Evolutionary conservation across 2,797 vertebrate genomes (phyloP), one percentile per base, ranked within the genome.

Genomic region (Acanthis flammea): DNA sequence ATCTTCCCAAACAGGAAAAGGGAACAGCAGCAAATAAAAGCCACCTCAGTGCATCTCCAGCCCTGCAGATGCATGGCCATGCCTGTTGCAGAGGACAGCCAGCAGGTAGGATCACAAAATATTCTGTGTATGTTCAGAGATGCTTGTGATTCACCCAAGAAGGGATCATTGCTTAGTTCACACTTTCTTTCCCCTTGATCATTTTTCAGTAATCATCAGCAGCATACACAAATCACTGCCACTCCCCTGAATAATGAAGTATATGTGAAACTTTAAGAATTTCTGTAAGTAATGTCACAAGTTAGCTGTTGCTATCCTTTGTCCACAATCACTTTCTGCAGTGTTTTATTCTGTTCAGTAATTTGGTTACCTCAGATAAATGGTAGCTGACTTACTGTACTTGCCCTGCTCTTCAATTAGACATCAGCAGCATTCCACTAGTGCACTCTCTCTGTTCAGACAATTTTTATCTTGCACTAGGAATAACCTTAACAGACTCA

Each of bases 21-120:
- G 71, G 61, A 92, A 19, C 48, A 67, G 86, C 63, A 51, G 68
- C 68, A 70, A 63, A 82, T 41, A 73, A 57, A 5, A 58, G 41
- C 63, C 53, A 37, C 51, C 53, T 45, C 65, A 44, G 2, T 31
- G 50, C n/a, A 50, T 14, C 78, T 90, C 63, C 70, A 62, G 33
- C 65, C 35, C 57, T 74, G 50, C 60, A 73, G 83, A 16, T 10
- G 22, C 27, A 33, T 27, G 67, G 45, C 78, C 51, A 10, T 6
- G 35, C 58, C 63, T 77, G 16, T 44, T 79, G 57, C 65, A 47
- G 67, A 88, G 82, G 63, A 71, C 66, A 78, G 48, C 44, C 62
- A 96, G 37, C 81, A 97, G 96, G 96, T 97, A 97, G 79, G 94
- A 77, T 35, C 53, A 63, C 19, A 22, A 47, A 72, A 76, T 39